Evolutionary conservation across 92 coral and sea anemone species (phyloP).

Genomic region (Bergia puertoricense): DNA sequence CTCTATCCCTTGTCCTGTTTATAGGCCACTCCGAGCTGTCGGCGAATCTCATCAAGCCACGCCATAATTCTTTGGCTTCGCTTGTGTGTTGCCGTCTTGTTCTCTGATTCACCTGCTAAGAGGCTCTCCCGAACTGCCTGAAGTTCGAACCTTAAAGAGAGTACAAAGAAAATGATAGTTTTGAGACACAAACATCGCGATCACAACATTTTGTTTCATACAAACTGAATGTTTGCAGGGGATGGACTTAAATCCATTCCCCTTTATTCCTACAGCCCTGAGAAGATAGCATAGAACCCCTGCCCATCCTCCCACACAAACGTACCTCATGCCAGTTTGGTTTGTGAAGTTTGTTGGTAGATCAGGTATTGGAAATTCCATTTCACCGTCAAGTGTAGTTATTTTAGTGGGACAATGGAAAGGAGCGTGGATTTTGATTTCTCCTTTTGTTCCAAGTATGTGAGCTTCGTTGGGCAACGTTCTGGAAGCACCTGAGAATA

Average conservation of each 20-base stretch:
- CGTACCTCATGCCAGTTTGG: constrained; percentile 89
- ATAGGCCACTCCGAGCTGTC: constrained; percentile 86
- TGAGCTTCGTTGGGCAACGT: constrained; percentile 69
- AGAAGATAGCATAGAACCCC: too few species aligned
- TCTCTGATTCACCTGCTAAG: constrained; percentile 67
- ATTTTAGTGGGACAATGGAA: constrained; percentile 76
- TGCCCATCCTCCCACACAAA: too few species aligned
- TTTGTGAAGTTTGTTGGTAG: constrained; percentile 62
- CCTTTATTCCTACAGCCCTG: too few species aligned
- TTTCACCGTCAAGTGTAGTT: constrained; percentile 69
- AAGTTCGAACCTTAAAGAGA: constrained; percentile 74
- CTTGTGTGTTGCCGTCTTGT: constrained; percentile 66
- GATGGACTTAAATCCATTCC: too few species aligned
- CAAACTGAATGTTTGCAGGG: too few species aligned
- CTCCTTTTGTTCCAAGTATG: constrained; percentile 77
- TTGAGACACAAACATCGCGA: too few species aligned
- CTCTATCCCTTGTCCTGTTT: constrained; percentile 44
- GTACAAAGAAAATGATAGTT: too few species aligned
- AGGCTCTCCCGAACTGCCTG: constrained; percentile 76
- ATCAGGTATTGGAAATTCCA: constrained; percentile 71
- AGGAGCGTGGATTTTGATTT: constrained; percentile 65
- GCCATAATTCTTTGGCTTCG: constrained; percentile 72
- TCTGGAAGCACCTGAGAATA: constrained; percentile 58
- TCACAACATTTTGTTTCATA: too few species aligned
- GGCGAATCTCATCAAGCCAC: constrained; percentile 90